A percentile compares a stretch with the other conserved stretches of the same genome.
phyloP scores from a whole-genome alignment of 2,113 vertebrate genomes.

The Heliornis fulica region DNA sequence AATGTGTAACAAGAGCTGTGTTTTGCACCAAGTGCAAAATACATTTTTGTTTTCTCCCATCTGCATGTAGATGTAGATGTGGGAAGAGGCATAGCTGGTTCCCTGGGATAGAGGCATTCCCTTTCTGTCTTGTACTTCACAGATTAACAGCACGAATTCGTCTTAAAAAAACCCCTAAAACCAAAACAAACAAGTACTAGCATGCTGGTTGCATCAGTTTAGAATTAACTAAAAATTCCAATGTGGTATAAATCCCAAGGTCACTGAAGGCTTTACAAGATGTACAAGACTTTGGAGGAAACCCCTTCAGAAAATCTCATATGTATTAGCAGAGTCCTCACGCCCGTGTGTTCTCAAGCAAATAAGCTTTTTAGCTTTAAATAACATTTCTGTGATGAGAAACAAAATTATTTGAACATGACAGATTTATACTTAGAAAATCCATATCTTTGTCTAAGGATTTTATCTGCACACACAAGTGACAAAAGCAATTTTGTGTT shows the following conservation, averaged over 20 bases:
- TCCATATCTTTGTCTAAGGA: background rate
- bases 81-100: background rate
- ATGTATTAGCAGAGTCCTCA: background rate
- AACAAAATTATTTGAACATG: background rate
- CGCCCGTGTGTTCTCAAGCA: background rate
- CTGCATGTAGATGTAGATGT: background rate
- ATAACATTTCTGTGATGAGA: background rate
- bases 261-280: background rate
- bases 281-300: background rate
- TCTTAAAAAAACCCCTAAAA: background rate
- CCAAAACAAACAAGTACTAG: background rate
- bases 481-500: background rate
- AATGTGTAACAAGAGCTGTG: background rate
- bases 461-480: background rate
- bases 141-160: background rate
- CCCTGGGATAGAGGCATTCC: background rate
- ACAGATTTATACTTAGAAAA: background rate
- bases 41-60: background rate
- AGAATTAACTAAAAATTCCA: background rate
- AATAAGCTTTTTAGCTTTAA: background rate
- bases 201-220: background rate
- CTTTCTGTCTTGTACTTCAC: background rate
- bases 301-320: background rate
- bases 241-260: background rate
- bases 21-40: accelerated